Percentiles rank a stretch among this genome's conserved stretches.
Conservation (phyloP, 2,888 invertebrate species). For the Chelonus formosanus region DNA sequence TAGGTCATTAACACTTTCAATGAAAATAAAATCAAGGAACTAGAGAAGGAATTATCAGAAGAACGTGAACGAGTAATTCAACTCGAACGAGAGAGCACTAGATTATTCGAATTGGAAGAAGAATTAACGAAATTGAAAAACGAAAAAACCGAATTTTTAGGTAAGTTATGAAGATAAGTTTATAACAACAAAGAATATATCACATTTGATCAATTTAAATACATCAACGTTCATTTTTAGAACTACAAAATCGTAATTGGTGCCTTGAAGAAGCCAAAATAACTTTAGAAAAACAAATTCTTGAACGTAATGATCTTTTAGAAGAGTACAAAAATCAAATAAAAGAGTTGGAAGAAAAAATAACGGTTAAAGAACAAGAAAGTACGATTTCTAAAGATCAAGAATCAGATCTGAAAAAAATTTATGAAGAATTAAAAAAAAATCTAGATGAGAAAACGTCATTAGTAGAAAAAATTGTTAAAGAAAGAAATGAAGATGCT, state of each 20-base stretch:
- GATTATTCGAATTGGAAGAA: conserved; percentile 73
- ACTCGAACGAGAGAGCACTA: conserved; percentile 68
- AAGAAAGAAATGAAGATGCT: conserved; percentile 46
- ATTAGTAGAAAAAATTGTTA: conserved; percentile 60
- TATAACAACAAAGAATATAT: too few relatives aligned
- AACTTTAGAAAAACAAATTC: conserved; percentile 58
- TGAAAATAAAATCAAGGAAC: conserved; percentile 66
- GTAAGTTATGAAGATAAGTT: neutral
- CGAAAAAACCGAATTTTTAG: conserved; percentile 63
- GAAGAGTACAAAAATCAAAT: conserved; percentile 59
- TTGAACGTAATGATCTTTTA: conserved; percentile 53
- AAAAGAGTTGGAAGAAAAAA: conserved; percentile 46
- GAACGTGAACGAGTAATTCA: conserved; percentile 66
- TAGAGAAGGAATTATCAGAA: conserved; percentile 65
- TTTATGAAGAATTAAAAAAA: conserved; percentile 59
- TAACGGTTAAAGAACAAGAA: conserved; percentile 53
- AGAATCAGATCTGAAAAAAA: conserved; percentile 54
- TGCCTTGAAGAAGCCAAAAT: conserved; percentile 59
- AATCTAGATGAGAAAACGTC: conserved; percentile 57
- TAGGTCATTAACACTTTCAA: conserved; percentile 67
- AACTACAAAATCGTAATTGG: conserved; percentile 52
- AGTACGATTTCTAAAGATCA: conserved; percentile 47
- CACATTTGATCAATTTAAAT: neutral
- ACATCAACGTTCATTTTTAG: conserved; percentile 39
- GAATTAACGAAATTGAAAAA: conserved; percentile 71